Evolutionary conservation across 2,797 vertebrate genomes (phyloP).

Genomic region (Mus caroli): DNA sequence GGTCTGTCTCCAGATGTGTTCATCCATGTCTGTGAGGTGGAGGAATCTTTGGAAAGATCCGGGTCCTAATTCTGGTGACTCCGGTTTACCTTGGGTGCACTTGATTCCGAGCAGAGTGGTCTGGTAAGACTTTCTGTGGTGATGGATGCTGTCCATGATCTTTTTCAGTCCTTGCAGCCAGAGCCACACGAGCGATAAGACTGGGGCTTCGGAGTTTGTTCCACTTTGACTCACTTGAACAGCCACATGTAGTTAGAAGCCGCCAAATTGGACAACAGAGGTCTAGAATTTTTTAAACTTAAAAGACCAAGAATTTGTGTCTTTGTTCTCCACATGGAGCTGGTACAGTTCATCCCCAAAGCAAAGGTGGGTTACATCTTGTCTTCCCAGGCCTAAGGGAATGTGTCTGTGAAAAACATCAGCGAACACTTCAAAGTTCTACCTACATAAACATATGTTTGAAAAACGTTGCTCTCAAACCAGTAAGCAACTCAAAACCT

Average conservation of each 20-base stretch:
- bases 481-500: not conserved
- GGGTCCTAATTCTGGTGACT: not conserved
- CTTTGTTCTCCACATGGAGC: not conserved
- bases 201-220: not conserved
- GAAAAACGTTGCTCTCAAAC: not conserved
- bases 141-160: not conserved
- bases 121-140: not conserved
- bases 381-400: not conserved
- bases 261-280: not conserved
- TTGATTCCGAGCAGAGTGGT: not conserved
- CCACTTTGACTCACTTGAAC: not conserved
- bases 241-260: not conserved
- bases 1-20: no score
- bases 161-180: not conserved
- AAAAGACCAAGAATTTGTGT: not conserved
- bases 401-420: not conserved
- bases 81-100: not conserved
- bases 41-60: not conserved
- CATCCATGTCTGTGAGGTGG: not conserved
- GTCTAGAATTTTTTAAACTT: constrained; percentile 18
- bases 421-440: constrained; percentile 10
- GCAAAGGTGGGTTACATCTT: not conserved
- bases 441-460: not conserved
- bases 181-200: not conserved
- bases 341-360: not conserved